Conservation (phyloP, 2,797 vertebrate genomes). For the Crocodylus rhombifer region DNA sequence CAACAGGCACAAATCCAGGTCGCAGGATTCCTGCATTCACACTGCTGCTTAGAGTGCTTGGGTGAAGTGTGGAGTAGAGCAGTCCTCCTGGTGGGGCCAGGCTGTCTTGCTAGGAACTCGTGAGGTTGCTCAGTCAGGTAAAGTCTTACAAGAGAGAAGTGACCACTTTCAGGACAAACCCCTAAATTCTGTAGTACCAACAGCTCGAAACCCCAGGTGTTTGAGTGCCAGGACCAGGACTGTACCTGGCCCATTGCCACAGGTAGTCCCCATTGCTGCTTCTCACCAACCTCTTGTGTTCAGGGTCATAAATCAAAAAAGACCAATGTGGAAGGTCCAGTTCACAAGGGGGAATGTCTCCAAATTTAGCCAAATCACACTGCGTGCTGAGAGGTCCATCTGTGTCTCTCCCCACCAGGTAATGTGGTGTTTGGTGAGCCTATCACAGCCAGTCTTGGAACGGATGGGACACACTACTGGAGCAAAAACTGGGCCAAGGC, state of each 20-base stretch:
- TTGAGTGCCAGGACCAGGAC: not conserved
- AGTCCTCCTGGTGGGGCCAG: no score
- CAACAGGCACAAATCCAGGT: not conserved
- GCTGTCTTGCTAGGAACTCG: no score
- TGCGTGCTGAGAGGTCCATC: not conserved
- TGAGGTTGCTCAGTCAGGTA: no score
- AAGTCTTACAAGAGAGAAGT: no score
- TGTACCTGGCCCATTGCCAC: accelerated
- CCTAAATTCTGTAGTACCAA: not conserved
- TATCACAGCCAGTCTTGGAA: slow-evolving; percentile 95
- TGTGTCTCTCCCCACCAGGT: slow-evolving; percentile 78
- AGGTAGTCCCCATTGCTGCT: not conserved
- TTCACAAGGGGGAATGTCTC: not conserved
- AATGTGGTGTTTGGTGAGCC: slow-evolving; percentile 98
- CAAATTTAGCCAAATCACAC: not conserved
- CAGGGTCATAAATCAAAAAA: not conserved
- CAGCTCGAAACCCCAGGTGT: not conserved
- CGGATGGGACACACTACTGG: slow-evolving; percentile 98
- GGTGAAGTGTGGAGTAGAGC: no score
- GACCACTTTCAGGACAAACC: not conserved
- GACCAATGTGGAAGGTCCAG: accelerated
- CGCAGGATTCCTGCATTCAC: not conserved
- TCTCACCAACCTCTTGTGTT: not conserved
- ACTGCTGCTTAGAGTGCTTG: not conserved
- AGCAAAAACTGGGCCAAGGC: slow-evolving; percentile 99